These are phyloP conservation scores for Melipona bicolor DNA, from an alignment of 2,888 invertebrate species.

Conservation along the genomic window DNA sequence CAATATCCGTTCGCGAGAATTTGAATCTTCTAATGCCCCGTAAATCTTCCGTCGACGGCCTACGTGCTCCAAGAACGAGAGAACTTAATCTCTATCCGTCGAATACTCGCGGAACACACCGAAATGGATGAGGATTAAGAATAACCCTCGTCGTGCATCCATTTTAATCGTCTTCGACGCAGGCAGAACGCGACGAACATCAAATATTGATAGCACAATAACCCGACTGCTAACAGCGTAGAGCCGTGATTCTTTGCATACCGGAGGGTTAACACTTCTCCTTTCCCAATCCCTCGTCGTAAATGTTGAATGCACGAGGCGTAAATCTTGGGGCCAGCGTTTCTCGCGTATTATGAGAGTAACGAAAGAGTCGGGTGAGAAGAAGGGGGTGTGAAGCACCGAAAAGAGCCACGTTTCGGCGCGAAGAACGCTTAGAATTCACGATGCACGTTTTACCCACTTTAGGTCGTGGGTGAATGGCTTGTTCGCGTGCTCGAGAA, in stretches of 20 bases:
- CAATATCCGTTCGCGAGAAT: background rate
- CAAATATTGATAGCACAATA: constrained; percentile 28
- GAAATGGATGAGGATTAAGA: background rate
- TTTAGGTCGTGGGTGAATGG: background rate
- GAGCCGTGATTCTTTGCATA: constrained; percentile 2
- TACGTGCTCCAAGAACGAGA: background rate
- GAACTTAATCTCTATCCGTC: background rate
- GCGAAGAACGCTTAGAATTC: constrained; percentile 12
- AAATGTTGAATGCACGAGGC: constrained; percentile 16
- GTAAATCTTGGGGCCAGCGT: constrained; percentile 9
- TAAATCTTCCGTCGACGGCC: background rate
- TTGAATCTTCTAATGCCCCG: background rate
- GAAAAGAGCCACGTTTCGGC: background rate
- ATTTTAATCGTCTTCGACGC: constrained; percentile 2
- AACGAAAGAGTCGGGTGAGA: background rate
- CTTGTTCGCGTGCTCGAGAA: constrained; percentile 7
- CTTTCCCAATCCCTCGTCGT: background rate
- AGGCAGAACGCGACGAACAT: background rate
- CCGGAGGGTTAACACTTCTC: background rate
- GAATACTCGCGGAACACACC: background rate
- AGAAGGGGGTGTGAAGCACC: background rate
- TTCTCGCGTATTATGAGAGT: constrained; percentile 4
- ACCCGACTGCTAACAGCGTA: constrained; percentile 4
- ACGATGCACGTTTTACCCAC: background rate
- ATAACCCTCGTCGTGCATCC: background rate